A percentile compares a stretch with the other conserved stretches of the same genome.
phyloP scores from a whole-genome alignment of 2,888 invertebrate species.

The Ephialtes manifestator region DNA sequence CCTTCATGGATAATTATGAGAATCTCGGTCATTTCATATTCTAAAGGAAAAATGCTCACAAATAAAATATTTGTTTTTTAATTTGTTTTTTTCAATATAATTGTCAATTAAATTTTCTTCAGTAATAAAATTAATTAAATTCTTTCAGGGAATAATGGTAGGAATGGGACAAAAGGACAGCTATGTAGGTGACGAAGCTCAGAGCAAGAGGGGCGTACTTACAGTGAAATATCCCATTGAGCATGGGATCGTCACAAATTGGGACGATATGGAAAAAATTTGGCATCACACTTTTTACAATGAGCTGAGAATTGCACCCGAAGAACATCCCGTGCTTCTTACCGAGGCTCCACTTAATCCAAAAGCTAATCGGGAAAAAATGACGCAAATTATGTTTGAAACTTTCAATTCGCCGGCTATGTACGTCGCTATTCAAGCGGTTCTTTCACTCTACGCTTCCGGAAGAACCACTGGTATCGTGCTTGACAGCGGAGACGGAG shows the following conservation, averaged over 20 bases:
- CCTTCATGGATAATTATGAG: no score
- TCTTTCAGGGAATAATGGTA: slow-evolving; percentile 83
- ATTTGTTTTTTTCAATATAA: slow-evolving; percentile 20
- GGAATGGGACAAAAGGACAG: slow-evolving; percentile 86
- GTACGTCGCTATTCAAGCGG: slow-evolving; percentile 86
- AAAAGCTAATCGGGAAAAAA: slow-evolving; percentile 93
- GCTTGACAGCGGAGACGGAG: slow-evolving; percentile 87
- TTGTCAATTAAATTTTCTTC: background rate
- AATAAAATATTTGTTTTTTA: no score
- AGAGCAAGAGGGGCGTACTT: slow-evolving; percentile 87
- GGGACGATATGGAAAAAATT: slow-evolving; percentile 96
- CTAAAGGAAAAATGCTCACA: no score
- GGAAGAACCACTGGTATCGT: slow-evolving; percentile 87
- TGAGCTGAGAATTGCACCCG: slow-evolving; percentile 93
- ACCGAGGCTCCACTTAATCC: slow-evolving; percentile 94
- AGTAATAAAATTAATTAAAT: slow-evolving; percentile 17
- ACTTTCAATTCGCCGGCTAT: slow-evolving; percentile 88
- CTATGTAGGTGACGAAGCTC: slow-evolving; percentile 89
- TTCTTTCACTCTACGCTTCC: slow-evolving; percentile 86
- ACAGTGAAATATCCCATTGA: slow-evolving; percentile 92
- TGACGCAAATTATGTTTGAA: slow-evolving; percentile 90
- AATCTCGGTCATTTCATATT: no score
- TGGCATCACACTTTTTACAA: slow-evolving; percentile 96
- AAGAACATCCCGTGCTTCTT: slow-evolving; percentile 92
- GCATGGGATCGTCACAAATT: slow-evolving; percentile 92